These are phyloP conservation scores for Erpobdella octoculata DNA, from an alignment of 2,888 invertebrate genomes.

Conservation along the genomic window DNA sequence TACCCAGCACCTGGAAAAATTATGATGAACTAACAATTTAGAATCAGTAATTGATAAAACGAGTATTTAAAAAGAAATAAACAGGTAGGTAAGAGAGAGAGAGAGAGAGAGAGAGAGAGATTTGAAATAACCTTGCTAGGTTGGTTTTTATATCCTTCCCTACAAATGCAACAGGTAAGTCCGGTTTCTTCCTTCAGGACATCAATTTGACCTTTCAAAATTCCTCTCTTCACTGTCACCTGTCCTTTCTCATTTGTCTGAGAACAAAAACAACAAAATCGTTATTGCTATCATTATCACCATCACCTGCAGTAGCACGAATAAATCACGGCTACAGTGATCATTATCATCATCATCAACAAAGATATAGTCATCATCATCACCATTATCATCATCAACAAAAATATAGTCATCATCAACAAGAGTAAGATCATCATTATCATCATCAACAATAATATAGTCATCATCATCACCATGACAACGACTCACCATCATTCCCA, in stretches of 20 bases:
- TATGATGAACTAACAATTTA: not conserved
- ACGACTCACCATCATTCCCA: conserved; percentile 61
- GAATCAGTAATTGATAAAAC: not conserved
- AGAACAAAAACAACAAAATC: too few species aligned
- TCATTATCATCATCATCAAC: not conserved
- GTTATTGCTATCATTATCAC: too few species aligned
- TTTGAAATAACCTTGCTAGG: conserved; percentile 48
- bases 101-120: not conserved
- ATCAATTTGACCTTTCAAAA: conserved; percentile 74
- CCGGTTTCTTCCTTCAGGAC: conserved; percentile 91
- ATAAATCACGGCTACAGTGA: conserved; percentile 17
- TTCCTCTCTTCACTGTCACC: conserved; percentile 69
- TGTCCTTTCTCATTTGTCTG: conserved; percentile 94
- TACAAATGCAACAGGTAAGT: conserved; percentile 89
- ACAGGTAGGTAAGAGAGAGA: not conserved
- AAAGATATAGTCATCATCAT: not conserved
- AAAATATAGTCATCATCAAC: not conserved
- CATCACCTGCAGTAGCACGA: too few species aligned
- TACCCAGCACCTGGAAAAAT: conserved; percentile 72
- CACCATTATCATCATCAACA: not conserved
- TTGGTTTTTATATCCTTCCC: conserved; percentile 86
- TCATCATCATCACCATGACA: conserved; percentile 5
- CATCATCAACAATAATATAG: not conserved
- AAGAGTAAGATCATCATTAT: not conserved
- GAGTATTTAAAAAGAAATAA: not conserved